Evolutionary conservation across 2,113 vertebrate species (phyloP).

Genomic region (Oncorhynchus masou): DNA sequence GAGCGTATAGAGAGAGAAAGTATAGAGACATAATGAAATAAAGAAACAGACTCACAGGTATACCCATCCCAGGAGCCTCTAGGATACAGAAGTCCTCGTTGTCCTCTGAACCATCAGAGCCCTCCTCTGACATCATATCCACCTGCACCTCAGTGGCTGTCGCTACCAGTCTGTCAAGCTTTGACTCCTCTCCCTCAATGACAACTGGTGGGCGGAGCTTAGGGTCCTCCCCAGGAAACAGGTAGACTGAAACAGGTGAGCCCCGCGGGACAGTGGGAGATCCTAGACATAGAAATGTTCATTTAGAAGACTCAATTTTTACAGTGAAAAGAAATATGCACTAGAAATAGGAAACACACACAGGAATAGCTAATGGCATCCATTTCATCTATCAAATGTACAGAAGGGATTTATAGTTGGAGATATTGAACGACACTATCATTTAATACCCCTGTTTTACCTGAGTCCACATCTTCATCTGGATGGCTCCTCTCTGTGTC

Average conservation of each 20-base stretch:
- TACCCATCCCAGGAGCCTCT: slow-evolving; percentile 88
- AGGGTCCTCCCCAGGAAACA: slow-evolving; percentile 84
- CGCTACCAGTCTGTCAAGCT: slow-evolving; percentile 64
- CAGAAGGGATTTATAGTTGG: no score
- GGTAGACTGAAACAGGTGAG: slow-evolving; percentile 84
- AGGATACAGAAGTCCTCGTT: slow-evolving; percentile 92
- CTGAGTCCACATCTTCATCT: slow-evolving; percentile 70
- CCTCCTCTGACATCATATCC: slow-evolving; percentile 72
- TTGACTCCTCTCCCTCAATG: slow-evolving; percentile 58
- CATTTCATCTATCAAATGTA: no score
- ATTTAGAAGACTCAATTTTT: no score
- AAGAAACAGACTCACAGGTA: slow-evolving; percentile 73
- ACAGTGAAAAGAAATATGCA: no score
- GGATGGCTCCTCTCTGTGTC: slow-evolving; percentile 79
- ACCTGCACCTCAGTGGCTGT: slow-evolving; percentile 67
- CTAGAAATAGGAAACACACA: no score
- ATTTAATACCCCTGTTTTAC: slow-evolving; percentile 43
- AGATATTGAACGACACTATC: no score
- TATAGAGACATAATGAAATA: no score
- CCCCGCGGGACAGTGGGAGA: slow-evolving; percentile 70
- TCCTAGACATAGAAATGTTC: slow-evolving; percentile 50
- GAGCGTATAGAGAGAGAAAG: no score
- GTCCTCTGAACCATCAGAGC: slow-evolving; percentile 78
- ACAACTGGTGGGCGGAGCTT: slow-evolving; percentile 27
- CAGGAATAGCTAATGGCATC: no score